Evolutionary conservation across 2,113 vertebrate genomes (phyloP).

Genomic region (Seriola dumerili): DNA sequence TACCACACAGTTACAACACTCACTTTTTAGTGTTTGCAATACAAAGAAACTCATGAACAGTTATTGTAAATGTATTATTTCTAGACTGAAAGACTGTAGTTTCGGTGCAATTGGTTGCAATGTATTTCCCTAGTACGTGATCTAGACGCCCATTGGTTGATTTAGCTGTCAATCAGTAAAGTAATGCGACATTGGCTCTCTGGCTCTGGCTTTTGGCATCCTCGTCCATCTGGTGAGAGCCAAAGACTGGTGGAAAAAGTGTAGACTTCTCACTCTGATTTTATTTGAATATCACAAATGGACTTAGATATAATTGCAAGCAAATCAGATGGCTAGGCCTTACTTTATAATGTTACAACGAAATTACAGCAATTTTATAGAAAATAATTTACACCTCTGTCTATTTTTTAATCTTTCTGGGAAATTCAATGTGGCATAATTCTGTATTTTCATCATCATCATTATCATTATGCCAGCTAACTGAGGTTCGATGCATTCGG

Average conservation of each 20-base stretch:
- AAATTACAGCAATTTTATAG: too few relatives aligned
- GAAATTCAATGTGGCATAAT: too few relatives aligned
- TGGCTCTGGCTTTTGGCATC: background rate
- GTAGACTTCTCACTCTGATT: conserved; percentile 31
- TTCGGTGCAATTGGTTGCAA: background rate
- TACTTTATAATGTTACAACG: too few relatives aligned
- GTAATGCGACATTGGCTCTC: background rate
- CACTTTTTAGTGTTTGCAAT: background rate
- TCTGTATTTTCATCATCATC: too few relatives aligned
- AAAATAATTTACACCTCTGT: too few relatives aligned
- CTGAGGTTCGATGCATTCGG: too few relatives aligned
- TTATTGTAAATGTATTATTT: background rate
- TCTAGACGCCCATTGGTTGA: conserved; percentile 31
- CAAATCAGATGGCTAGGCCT: too few relatives aligned
- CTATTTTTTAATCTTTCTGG: too few relatives aligned
- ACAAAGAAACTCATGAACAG: background rate
- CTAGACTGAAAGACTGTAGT: background rate
- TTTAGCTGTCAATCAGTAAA: conserved; percentile 11
- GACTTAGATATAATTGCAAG: too few relatives aligned
- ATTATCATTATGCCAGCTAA: too few relatives aligned
- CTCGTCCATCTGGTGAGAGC: background rate
- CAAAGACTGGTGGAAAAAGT: background rate
- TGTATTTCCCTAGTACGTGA: background rate
- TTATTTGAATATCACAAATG: background rate
- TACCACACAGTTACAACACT: background rate